Evolutionary conservation across 2,888 invertebrate species (phyloP).

Genomic region (Meteorus cinctellus): DNA sequence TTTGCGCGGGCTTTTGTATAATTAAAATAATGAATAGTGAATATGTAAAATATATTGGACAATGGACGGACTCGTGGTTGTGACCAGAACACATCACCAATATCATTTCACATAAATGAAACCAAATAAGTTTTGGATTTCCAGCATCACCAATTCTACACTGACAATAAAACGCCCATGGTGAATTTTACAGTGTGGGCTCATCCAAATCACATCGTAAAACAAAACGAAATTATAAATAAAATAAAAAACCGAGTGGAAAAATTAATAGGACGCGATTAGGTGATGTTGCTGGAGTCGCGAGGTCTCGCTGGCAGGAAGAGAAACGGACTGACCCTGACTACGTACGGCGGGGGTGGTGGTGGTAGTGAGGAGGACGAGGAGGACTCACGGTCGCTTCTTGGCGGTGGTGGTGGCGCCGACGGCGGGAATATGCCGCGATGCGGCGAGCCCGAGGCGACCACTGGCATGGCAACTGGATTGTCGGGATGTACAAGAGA

Average conservation of each 20-base stretch:
- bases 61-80: not conserved
- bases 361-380: constrained; percentile 80
- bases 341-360: constrained; percentile 71
- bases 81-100: not conserved
- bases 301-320: constrained; percentile 72
- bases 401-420: constrained; percentile 63
- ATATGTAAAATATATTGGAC: not conserved
- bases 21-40: not conserved
- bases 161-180: not conserved
- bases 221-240: constrained; percentile 23
- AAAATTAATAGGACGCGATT: constrained; percentile 64
- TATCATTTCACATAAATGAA: not conserved
- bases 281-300: constrained; percentile 73
- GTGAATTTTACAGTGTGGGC: constrained; percentile 11
- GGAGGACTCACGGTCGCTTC: constrained; percentile 73
- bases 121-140: not conserved
- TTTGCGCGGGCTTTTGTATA: not conserved
- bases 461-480: constrained; percentile 55
- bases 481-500: constrained; percentile 74
- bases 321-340: constrained; percentile 72
- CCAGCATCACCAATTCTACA: not conserved
- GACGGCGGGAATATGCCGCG: constrained; percentile 73
- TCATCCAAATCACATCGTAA: not conserved
- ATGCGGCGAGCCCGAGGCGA: constrained; percentile 70
- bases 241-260: constrained; percentile 69